Evolutionary conservation across 2,888 invertebrate species (phyloP).

Genomic region (Dryocosmus kuriphilus): DNA sequence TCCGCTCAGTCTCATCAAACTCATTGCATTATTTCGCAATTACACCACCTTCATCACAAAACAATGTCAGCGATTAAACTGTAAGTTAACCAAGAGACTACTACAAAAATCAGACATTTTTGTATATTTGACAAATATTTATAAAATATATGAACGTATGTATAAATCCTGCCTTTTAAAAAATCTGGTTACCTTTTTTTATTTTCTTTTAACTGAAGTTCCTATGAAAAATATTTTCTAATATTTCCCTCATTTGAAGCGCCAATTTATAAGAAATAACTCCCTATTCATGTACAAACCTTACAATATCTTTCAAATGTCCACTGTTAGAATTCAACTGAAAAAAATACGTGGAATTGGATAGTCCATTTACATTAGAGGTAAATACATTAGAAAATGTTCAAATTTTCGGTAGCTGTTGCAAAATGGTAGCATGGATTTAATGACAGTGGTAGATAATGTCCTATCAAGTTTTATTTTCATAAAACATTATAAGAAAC

Average conservation of each 20-base stretch:
- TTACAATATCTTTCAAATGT: not conserved
- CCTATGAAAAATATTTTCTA: not conserved
- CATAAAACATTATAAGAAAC: too few species aligned
- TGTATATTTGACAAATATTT: slow-evolving; percentile 19
- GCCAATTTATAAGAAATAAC: not conserved
- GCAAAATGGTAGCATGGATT: not conserved
- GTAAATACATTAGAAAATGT: not conserved
- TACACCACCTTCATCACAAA: not conserved
- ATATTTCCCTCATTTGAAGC: not conserved
- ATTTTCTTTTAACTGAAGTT: not conserved
- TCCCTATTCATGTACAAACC: not conserved
- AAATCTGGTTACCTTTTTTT: slow-evolving; percentile 1
- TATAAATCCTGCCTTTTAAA: not conserved
- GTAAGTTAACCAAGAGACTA: slow-evolving; percentile 7
- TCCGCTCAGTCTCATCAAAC: slow-evolving; percentile 42
- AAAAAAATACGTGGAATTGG: not conserved
- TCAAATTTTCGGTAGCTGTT: not conserved
- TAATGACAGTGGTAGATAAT: not conserved
- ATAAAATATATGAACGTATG: slow-evolving; percentile 5
- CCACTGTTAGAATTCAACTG: not conserved
- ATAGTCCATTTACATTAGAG: not conserved
- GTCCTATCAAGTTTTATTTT: too few species aligned
- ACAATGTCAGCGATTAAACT: slow-evolving; percentile 18
- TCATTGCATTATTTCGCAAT: slow-evolving; percentile 34
- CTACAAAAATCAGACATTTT: slow-evolving; percentile 16